Conservation (phyloP, 2,888 invertebrate species). For the Megastigmus dorsalis region DNA sequence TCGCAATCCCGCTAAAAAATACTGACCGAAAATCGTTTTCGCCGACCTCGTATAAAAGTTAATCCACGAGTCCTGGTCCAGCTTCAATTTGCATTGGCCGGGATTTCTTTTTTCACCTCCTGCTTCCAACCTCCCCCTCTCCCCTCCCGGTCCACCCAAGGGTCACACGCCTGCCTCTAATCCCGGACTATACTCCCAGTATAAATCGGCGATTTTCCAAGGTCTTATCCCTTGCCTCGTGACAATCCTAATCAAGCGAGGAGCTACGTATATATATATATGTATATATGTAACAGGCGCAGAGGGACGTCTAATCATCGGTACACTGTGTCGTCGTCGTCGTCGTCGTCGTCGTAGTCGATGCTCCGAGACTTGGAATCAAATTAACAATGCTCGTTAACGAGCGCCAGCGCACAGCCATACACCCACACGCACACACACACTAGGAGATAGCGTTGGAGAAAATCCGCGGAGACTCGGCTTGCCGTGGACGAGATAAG, state of each 20-base stretch:
- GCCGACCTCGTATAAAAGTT: constrained; percentile 34
- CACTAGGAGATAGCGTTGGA: neutral
- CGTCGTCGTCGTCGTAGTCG: constrained; percentile 4
- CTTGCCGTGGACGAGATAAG: constrained; percentile 68
- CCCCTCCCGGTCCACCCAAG: neutral
- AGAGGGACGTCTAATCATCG: constrained; percentile 48
- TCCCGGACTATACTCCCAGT: neutral
- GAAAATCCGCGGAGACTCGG: constrained; percentile 38
- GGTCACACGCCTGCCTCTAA: constrained; percentile 6
- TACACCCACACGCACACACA: constrained; percentile 8
- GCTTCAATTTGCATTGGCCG: constrained; percentile 32
- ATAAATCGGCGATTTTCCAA: constrained; percentile 26
- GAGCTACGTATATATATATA: too few species aligned
- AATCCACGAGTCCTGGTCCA: constrained; percentile 21
- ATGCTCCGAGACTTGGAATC: constrained; percentile 43
- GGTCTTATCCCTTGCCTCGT: constrained; percentile 19
- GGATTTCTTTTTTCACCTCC: constrained; percentile 28
- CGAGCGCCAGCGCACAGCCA: constrained; percentile 57
- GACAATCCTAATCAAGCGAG: constrained; percentile 60
- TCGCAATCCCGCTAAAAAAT: neutral
- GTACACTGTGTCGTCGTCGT: constrained; percentile 15
- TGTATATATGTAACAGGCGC: constrained; percentile 1
- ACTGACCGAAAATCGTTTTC: too few species aligned
- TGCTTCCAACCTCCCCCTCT: neutral
- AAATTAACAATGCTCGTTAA: constrained; percentile 70